A percentile compares a stretch with the other conserved stretches of the same genome.
phyloP scores from a whole-genome alignment of 2,888 invertebrate genomes.

The Ichneumon xanthorius region DNA sequence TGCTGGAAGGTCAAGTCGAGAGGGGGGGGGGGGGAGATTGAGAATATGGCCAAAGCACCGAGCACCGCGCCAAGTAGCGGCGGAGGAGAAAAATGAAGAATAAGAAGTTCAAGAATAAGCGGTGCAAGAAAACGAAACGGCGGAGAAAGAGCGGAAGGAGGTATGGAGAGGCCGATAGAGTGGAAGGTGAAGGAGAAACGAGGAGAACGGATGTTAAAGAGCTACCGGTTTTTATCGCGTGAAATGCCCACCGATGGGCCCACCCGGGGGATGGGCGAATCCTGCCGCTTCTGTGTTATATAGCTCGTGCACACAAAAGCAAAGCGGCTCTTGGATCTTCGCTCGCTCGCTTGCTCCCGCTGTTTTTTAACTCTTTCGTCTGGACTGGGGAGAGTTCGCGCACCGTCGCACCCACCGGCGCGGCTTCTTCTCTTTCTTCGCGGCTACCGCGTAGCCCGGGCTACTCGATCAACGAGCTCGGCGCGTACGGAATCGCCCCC shows the following conservation, averaged over 20 bases:
- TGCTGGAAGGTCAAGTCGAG: slow-evolving; percentile 35
- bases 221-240: slow-evolving; percentile 72
- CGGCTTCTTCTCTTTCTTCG: slow-evolving; percentile 27
- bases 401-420: slow-evolving; percentile 13
- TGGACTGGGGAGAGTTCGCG: slow-evolving; percentile 7
- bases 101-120: slow-evolving; percentile 4
- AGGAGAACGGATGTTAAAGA: slow-evolving; percentile 66
- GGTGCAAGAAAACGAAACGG: slow-evolving; percentile 8
- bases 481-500: slow-evolving; percentile 56
- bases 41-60: slow-evolving; percentile 13
- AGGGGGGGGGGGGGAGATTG: slow-evolving; percentile 8
- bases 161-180: slow-evolving; percentile 15
- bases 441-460: neutral
- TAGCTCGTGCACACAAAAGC: slow-evolving; percentile 43
- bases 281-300: slow-evolving; percentile 38
- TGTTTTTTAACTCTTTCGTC: slow-evolving; percentile 21
- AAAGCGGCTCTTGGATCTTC: slow-evolving; percentile 37
- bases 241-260: slow-evolving; percentile 68
- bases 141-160: neutral
- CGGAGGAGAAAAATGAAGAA: neutral
- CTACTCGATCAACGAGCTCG: slow-evolving; percentile 43
- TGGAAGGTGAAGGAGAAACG: slow-evolving; percentile 27
- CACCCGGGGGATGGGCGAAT: slow-evolving; percentile 63
- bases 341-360: slow-evolving; percentile 40
- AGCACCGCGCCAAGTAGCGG: slow-evolving; percentile 14